Evolutionary conservation across 2,888 invertebrate genomes (phyloP).

Genomic region (Amphipyra tragopoginis): DNA sequence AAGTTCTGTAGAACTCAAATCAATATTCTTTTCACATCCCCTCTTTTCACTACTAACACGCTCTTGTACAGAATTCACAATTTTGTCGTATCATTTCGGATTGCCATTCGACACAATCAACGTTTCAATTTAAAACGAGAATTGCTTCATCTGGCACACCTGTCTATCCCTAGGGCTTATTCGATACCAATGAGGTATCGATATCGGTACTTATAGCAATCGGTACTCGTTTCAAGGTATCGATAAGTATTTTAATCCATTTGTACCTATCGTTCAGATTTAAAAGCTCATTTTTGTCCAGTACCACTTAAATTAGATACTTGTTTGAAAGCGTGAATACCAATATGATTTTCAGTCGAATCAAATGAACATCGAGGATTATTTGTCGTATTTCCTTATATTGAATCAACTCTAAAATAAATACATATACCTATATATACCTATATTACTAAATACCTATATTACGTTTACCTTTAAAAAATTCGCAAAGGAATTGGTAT

Average conservation of each 20-base stretch:
- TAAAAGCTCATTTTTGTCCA: no score
- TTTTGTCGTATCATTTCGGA: constrained; percentile 34
- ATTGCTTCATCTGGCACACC: constrained; percentile 40
- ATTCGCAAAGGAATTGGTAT: constrained; percentile 19
- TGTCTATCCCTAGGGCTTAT: constrained; percentile 29
- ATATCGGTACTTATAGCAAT: constrained; percentile 21
- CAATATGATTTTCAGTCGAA: background rate
- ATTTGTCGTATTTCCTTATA: background rate
- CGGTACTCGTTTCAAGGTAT: background rate
- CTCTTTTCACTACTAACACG: constrained; percentile 12
- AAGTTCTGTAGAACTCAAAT: constrained; percentile 13
- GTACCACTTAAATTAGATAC: no score
- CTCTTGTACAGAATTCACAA: constrained; percentile 21
- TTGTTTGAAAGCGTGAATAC: no score
- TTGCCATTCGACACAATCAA: constrained; percentile 45
- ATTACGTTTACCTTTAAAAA: constrained; percentile 10
- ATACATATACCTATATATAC: no score
- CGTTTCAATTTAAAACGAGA: constrained; percentile 51
- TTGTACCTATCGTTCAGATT: no score
- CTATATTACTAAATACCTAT: background rate
- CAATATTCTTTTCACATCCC: constrained; percentile 7
- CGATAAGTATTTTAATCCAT: no score
- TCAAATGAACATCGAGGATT: background rate
- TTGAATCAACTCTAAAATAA: background rate
- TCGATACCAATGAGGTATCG: constrained; percentile 29